Evolutionary conservation across 2,888 invertebrate species (phyloP).

Genomic region (Elysia crispata): DNA sequence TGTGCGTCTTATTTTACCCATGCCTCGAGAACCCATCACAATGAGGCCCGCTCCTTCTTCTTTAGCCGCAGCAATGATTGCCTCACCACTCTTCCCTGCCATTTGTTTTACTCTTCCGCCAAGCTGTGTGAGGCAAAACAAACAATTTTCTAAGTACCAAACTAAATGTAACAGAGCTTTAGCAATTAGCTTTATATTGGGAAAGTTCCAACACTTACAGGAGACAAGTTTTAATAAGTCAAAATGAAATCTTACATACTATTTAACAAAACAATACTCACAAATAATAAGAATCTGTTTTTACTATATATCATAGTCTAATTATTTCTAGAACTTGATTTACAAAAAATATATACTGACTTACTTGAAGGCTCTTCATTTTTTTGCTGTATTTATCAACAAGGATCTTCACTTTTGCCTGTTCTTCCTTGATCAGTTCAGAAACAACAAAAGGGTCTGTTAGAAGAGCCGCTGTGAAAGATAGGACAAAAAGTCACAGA

Average conservation of each 20-base stretch:
- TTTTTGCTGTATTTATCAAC: conserved; percentile 57
- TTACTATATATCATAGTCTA: too few relatives aligned
- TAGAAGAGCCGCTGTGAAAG: conserved; percentile 51
- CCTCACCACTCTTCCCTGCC: conserved; percentile 56
- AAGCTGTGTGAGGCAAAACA: conserved; percentile 43
- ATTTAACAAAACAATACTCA: too few relatives aligned
- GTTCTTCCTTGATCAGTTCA: conserved; percentile 58
- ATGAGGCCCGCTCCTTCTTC: conserved; percentile 53
- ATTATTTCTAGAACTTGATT: too few relatives aligned
- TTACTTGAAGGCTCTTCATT: conserved; percentile 54
- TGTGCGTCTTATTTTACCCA: conserved; percentile 56
- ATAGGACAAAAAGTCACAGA: too few relatives aligned
- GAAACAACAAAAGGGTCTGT: conserved; percentile 56
- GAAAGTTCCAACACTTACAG: too few relatives aligned
- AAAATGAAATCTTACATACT: too few relatives aligned
- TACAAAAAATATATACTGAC: conserved; percentile 14
- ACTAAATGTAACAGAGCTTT: too few relatives aligned
- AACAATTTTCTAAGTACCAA: too few relatives aligned
- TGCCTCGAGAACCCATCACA: conserved; percentile 56
- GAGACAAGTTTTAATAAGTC: too few relatives aligned
- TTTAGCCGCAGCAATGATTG: conserved; percentile 53
- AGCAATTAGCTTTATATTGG: too few relatives aligned
- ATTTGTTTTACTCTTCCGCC: conserved; percentile 58
- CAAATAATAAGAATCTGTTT: too few relatives aligned
- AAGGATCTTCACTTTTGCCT: conserved; percentile 51